Percentiles rank a stretch among this genome's conserved stretches.
Evolutionary conservation across 1,140 invertebrate genomes (phyloP).

Genomic region (Ridgeia piscesae): DNA sequence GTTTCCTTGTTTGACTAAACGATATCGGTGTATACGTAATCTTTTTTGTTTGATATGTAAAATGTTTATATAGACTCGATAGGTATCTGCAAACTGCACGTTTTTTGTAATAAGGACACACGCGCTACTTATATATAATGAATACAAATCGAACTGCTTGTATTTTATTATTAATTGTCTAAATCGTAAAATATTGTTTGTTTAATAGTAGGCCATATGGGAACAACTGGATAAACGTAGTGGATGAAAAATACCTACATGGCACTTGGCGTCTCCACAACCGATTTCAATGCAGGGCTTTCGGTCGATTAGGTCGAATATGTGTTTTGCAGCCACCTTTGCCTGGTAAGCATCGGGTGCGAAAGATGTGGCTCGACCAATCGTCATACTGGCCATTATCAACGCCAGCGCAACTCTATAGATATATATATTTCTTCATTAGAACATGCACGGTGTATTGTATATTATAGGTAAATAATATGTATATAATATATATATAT

Average conservation of each 20-base stretch:
- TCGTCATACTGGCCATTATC: slow-evolving; percentile 60
- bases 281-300: slow-evolving; percentile 57
- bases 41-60: no score
- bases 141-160: background rate
- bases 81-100: no score
- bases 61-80: no score
- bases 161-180: background rate
- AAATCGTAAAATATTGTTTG: background rate
- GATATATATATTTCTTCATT: background rate
- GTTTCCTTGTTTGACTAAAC: no score
- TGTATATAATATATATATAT: no score
- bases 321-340: slow-evolving; percentile 69
- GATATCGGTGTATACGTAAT: no score
- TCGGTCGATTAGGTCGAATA: slow-evolving; percentile 56
- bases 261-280: slow-evolving; percentile 32
- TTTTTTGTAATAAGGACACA: no score
- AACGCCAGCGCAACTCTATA: background rate
- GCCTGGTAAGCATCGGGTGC: slow-evolving; percentile 84
- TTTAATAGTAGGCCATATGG: no score
- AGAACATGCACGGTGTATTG: background rate
- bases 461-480: background rate
- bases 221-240: background rate
- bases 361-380: slow-evolving; percentile 82
- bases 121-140: slow-evolving; percentile 33
- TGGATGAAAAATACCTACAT: slow-evolving; percentile 25